Percentiles rank a stretch among this genome's conserved stretches.
Conservation (phyloP, 2,888 invertebrate species). For the Drosophila kokeensis region DNA sequence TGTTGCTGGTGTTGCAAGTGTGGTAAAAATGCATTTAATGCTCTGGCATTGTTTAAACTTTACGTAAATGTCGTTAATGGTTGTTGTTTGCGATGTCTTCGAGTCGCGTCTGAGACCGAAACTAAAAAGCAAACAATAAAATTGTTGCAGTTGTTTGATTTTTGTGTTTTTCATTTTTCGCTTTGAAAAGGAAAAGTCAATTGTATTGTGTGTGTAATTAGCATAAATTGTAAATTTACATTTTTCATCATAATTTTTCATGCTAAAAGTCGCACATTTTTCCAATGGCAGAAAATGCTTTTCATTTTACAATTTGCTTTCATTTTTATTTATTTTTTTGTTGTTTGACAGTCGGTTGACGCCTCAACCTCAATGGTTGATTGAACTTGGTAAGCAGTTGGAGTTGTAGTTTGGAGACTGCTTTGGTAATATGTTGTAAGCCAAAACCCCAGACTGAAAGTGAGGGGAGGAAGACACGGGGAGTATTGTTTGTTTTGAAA, state of each 20-base stretch:
- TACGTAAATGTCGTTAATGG: constrained; percentile 75
- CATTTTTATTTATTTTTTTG: constrained; percentile 41
- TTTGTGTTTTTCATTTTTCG: not conserved
- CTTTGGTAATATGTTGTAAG: constrained; percentile 45
- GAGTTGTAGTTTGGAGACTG: constrained; percentile 15
- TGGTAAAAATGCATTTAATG: constrained; percentile 58
- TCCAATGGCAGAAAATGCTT: constrained; percentile 63
- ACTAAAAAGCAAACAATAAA: constrained; percentile 57
- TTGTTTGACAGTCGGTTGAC: constrained; percentile 60
- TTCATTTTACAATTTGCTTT: constrained; percentile 67
- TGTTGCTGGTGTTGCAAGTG: constrained; percentile 34
- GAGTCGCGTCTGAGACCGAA: constrained; percentile 25
- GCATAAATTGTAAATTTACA: constrained; percentile 73
- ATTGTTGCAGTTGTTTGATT: constrained; percentile 44
- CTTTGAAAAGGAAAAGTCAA: constrained; percentile 74
- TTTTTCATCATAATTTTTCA: constrained; percentile 56
- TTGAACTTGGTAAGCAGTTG: constrained; percentile 71
- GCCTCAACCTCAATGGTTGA: constrained; percentile 76
- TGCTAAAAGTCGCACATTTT: constrained; percentile 80
- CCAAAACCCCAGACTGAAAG: constrained; percentile 7
- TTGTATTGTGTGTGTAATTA: constrained; percentile 71
- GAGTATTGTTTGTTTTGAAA: constrained; percentile 48
- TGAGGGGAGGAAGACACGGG: not conserved
- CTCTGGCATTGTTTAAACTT: constrained; percentile 64
- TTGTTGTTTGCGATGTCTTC: constrained; percentile 37